Conservation (phyloP, 2,888 invertebrate species). For the Odontocerum albicorne region DNA sequence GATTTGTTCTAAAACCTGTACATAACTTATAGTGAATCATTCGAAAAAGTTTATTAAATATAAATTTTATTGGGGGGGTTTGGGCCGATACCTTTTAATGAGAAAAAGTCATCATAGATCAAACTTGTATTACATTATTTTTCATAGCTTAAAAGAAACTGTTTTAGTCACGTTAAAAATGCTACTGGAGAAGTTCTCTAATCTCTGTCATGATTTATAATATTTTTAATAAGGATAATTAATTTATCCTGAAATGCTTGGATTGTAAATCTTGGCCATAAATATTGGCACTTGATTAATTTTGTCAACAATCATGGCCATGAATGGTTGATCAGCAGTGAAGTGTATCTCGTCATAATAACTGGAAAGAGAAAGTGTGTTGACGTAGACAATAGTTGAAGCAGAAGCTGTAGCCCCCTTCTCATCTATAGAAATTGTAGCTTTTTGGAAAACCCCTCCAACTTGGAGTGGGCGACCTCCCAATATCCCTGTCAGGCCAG, state of each 20-base stretch:
- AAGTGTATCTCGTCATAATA: constrained; percentile 44
- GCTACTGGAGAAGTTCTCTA: no score
- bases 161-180: no score
- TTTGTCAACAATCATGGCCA: constrained; percentile 54
- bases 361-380: constrained; percentile 51
- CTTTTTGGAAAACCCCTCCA: constrained; percentile 53
- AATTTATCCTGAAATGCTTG: constrained; percentile 36
- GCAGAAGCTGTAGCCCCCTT: constrained; percentile 55
- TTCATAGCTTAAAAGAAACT: no score
- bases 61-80: no score
- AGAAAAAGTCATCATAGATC: no score
- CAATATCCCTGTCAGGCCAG: constrained; percentile 46
- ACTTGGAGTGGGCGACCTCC: constrained; percentile 44
- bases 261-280: constrained; percentile 54
- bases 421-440: constrained; percentile 56
- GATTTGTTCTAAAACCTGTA: no score
- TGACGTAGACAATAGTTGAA: constrained; percentile 49
- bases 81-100: no score
- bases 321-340: constrained; percentile 53
- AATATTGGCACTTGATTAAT: constrained; percentile 52
- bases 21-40: no score
- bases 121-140: no score
- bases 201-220: no score
- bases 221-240: no score
- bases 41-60: no score